These are phyloP conservation scores for Eristalis intricaria DNA, from an alignment of 2,888 invertebrate species.

Conservation along the genomic window DNA sequence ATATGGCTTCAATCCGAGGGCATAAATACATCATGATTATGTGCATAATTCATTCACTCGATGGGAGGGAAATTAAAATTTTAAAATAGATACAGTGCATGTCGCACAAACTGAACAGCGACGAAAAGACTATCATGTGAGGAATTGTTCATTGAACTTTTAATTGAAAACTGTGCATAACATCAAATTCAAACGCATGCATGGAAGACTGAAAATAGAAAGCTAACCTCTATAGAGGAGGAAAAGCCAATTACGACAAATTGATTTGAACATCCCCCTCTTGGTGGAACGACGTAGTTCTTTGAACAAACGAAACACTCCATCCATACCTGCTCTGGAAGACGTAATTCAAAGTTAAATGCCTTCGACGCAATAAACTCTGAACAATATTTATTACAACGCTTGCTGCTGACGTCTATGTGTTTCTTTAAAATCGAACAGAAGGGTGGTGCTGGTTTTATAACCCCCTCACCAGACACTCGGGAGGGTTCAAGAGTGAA, in stretches of 20 bases:
- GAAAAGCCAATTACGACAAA: too few species aligned
- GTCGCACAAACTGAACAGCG: conserved; percentile 2
- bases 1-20: conserved; percentile 51
- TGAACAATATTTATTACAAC: not conserved
- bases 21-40: conserved; percentile 63
- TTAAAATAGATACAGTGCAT: conserved; percentile 52
- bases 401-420: not conserved
- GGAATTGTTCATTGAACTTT: conserved; percentile 44
- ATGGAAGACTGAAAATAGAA: not conserved
- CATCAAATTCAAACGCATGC: not conserved
- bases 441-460: not conserved
- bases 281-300: not conserved
- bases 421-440: not conserved
- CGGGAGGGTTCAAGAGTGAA: not conserved
- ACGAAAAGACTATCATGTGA: conserved; percentile 36
- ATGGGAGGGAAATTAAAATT: conserved; percentile 55
- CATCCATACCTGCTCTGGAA: not conserved
- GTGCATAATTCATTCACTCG: conserved; percentile 59
- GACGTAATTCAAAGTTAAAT: conserved; percentile 25
- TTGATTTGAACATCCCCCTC: not conserved
- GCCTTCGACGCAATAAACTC: conserved; percentile 16
- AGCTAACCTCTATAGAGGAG: not conserved
- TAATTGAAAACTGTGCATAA: not conserved
- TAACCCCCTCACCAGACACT: not conserved
- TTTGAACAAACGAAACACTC: not conserved